Percentiles rank a stretch among this genome's conserved stretches.
Conservation (phyloP, 1,140 invertebrate genomes). For the Venturia canescens region DNA sequence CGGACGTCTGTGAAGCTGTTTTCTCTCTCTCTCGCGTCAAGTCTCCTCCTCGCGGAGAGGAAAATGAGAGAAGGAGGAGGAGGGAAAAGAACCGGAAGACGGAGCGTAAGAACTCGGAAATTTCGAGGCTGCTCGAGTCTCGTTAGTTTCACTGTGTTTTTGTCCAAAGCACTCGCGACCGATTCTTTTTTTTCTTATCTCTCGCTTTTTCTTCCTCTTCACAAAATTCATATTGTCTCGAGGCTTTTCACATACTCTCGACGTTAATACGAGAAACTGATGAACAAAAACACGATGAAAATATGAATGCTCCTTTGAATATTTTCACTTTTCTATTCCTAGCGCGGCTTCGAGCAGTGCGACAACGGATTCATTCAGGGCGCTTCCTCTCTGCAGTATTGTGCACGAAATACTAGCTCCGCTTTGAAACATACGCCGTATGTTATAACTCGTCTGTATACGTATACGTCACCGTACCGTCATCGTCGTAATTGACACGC, state of each 20-base stretch:
- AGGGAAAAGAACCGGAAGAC: conserved; percentile 13
- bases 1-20: not conserved
- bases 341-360: not conserved
- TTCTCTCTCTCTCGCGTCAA: not conserved
- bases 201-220: not conserved
- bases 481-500: conserved; percentile 6
- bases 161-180: no score
- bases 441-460: not conserved
- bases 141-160: not conserved
- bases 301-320: not conserved
- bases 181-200: not conserved
- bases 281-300: not conserved
- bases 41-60: not conserved
- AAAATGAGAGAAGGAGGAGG: not conserved
- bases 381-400: not conserved
- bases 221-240: not conserved
- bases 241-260: not conserved
- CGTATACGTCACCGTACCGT: not conserved
- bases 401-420: not conserved
- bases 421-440: not conserved
- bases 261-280: not conserved
- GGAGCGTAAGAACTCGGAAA: not conserved
- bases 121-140: not conserved
- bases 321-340: not conserved
- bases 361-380: not conserved